phyloP scores from a whole-genome alignment of 2,797 vertebrate genomes.

The Antennarius maculatus region DNA sequence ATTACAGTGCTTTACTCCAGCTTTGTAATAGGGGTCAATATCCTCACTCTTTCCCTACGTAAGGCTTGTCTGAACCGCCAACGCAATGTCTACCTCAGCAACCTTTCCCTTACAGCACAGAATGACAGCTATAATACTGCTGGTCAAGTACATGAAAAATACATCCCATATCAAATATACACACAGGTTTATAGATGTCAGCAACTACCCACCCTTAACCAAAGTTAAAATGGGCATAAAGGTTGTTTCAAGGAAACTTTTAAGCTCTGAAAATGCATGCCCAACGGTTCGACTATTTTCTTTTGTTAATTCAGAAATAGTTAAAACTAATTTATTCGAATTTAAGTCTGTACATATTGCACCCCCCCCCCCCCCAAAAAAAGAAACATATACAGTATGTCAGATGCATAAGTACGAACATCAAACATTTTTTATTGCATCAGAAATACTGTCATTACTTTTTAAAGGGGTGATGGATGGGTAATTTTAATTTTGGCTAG shows the following conservation, averaged over 20 bases:
- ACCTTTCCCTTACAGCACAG: slow-evolving; percentile 72
- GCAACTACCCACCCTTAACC: slow-evolving; percentile 64
- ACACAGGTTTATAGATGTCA: slow-evolving; percentile 77
- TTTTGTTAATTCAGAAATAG: slow-evolving; percentile 8
- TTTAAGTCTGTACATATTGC: slow-evolving; percentile 29
- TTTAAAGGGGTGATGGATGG: too few relatives aligned
- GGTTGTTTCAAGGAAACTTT: slow-evolving; percentile 69
- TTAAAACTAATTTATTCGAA: slow-evolving; percentile 25
- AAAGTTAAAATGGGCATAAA: slow-evolving; percentile 70
- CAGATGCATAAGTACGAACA: too few relatives aligned
- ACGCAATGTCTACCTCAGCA: slow-evolving; percentile 69
- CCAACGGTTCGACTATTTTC: slow-evolving; percentile 31
- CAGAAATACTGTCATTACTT: too few relatives aligned
- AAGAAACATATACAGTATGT: too few relatives aligned
- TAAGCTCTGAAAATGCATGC: slow-evolving; percentile 40
- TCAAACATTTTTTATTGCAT: too few relatives aligned
- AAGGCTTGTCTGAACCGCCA: slow-evolving; percentile 62
- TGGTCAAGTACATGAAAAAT: slow-evolving; percentile 56
- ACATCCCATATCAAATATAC: slow-evolving; percentile 76
- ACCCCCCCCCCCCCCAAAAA: too few relatives aligned
- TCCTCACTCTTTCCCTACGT: slow-evolving; percentile 48
- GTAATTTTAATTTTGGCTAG: too few relatives aligned
- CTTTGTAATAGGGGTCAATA: slow-evolving; percentile 58
- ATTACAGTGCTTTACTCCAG: slow-evolving; percentile 25
- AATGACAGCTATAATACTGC: slow-evolving; percentile 73